A percentile compares a stretch with the other conserved stretches of the same genome.
These are phyloP conservation scores for Agrilus mali DNA, from an alignment of 2,888 invertebrate genomes.

Conservation along the genomic window DNA sequence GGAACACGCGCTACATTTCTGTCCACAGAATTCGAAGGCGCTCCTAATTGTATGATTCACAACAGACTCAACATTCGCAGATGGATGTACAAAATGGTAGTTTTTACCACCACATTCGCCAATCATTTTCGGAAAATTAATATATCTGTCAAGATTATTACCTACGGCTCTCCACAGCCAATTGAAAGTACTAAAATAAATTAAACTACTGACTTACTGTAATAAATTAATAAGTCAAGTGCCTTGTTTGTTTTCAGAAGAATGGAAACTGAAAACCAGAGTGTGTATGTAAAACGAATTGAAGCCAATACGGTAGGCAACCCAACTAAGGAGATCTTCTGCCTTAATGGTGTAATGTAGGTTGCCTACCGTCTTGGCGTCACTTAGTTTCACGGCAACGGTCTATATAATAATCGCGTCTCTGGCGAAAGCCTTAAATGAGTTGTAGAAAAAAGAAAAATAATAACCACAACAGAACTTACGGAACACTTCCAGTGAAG, in stretches of 20 bases:
- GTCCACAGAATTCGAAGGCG: slow-evolving; percentile 93
- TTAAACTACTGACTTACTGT: slow-evolving; percentile 2
- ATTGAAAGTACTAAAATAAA: slow-evolving; percentile 63
- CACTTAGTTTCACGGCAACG: too few species aligned
- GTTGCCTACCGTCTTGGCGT: too few species aligned
- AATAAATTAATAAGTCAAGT: too few species aligned
- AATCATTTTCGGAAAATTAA: slow-evolving; percentile 84
- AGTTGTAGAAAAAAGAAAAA: too few species aligned
- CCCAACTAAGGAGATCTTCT: too few species aligned
- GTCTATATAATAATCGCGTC: not conserved
- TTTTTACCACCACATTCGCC: slow-evolving; percentile 99
- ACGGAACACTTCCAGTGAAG: slow-evolving; percentile 96
- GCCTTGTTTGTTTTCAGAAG: too few species aligned
- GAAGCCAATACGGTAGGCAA: too few species aligned
- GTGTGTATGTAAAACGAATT: too few species aligned
- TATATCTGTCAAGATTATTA: slow-evolving; percentile 70
- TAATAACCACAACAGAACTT: slow-evolving; percentile 33
- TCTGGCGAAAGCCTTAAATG: slow-evolving; percentile 3
- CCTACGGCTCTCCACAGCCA: slow-evolving; percentile 89
- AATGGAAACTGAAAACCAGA: too few species aligned
- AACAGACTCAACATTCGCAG: slow-evolving; percentile 75
- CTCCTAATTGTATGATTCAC: slow-evolving; percentile 76
- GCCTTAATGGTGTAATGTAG: too few species aligned
- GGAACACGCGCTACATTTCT: slow-evolving; percentile 98
- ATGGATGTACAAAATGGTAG: slow-evolving; percentile 91